Conservation (phyloP, 2,113 vertebrate species). For the Gracilinanus agilis region DNA sequence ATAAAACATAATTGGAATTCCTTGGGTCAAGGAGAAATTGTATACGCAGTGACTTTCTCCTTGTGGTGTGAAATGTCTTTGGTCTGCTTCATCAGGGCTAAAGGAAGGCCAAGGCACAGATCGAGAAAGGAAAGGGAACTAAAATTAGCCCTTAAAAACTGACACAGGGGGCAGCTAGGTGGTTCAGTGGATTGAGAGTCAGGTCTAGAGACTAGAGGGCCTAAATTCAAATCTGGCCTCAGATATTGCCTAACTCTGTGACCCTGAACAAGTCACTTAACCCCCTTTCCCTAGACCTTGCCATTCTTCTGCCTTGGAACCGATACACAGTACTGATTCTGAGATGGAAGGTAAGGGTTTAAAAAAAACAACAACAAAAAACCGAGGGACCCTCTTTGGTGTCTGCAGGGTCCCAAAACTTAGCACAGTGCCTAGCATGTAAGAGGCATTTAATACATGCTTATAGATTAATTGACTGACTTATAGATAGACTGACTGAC, state of each 20-base stretch:
- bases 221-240: too few relatives aligned
- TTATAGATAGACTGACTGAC: background rate
- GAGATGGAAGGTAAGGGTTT: too few relatives aligned
- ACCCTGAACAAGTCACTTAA: too few relatives aligned
- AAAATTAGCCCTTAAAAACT: background rate
- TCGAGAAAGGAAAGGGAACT: background rate
- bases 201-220: too few relatives aligned
- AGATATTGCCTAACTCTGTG: too few relatives aligned
- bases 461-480: background rate
- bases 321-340: too few relatives aligned
- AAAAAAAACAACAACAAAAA: background rate
- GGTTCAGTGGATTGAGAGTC: too few relatives aligned
- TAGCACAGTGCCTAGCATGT: background rate
- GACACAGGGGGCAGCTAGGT: too few relatives aligned
- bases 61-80: slow-evolving; percentile 16
- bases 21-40: background rate
- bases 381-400: background rate
- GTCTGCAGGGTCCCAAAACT: background rate
- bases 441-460: background rate
- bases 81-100: background rate
- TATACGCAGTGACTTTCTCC: background rate
- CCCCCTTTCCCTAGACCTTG: too few relatives aligned
- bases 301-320: too few relatives aligned
- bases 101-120: background rate
- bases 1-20: background rate